Percentiles rank a stretch among this genome's conserved stretches.
phyloP scores from a whole-genome alignment of 1,140 invertebrate genomes.

The Gonatopus flavifemur region DNA sequence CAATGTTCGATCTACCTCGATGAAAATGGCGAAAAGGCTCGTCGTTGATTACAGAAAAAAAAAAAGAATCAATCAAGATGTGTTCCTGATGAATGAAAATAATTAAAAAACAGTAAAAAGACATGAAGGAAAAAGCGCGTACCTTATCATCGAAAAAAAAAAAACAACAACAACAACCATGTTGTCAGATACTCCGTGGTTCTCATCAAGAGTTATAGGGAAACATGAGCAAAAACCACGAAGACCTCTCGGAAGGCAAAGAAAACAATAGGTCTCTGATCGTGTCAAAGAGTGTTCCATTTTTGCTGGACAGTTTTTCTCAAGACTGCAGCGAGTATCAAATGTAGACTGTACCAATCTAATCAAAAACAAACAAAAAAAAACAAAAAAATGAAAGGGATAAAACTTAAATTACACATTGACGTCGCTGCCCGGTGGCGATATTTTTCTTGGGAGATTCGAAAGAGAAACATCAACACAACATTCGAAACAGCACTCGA shows the following conservation, averaged over 20 bases:
- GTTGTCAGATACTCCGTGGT: no score
- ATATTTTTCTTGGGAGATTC: no score
- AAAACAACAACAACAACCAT: no score
- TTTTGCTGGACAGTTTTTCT: slow-evolving; percentile 52
- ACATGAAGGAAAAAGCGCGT: no score
- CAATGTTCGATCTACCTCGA: slow-evolving; percentile 16
- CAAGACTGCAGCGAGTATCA: slow-evolving; percentile 58
- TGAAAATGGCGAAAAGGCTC: slow-evolving; percentile 16
- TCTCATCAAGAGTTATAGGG: slow-evolving; percentile 25
- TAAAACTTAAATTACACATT: slow-evolving; percentile 30
- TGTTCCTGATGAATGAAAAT: not conserved
- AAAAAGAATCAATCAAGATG: not conserved
- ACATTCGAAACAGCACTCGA: no score
- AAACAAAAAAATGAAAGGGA: slow-evolving; percentile 7
- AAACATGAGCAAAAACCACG: no score
- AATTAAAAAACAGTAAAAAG: no score
- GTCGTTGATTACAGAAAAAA: slow-evolving; percentile 11
- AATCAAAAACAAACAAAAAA: slow-evolving; percentile 47
- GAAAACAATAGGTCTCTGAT: slow-evolving; percentile 50
- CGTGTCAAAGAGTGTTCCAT: slow-evolving; percentile 53
- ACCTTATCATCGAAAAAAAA: no score
- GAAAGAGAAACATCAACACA: not conserved
- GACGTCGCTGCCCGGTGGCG: slow-evolving; percentile 45
- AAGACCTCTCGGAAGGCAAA: no score
- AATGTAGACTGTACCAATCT: slow-evolving; percentile 61